Evolutionary conservation across 2,113 vertebrate genomes (phyloP).

Genomic region (Aspiorhynchus laticeps): DNA sequence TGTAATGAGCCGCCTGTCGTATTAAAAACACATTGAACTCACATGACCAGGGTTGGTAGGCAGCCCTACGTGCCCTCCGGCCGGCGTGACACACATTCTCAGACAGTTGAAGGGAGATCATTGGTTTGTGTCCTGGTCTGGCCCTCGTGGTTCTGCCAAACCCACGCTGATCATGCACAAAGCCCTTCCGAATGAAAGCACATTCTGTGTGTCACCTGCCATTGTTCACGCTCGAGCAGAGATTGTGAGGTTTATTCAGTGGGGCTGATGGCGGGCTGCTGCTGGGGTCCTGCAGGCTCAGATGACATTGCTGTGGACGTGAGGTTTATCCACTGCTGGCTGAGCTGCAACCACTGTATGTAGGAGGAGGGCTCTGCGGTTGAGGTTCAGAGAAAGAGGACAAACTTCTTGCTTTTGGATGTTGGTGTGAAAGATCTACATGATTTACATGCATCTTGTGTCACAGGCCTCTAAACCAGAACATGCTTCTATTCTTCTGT

Average conservation of each 20-base stretch:
- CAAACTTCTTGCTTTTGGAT: neutral
- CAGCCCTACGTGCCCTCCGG: neutral
- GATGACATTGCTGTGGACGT: slow-evolving; percentile 9
- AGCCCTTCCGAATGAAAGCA: slow-evolving; percentile 36
- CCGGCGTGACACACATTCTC: neutral
- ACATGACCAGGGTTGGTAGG: neutral
- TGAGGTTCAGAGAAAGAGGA: neutral
- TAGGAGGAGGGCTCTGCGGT: neutral
- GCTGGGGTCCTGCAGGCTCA: slow-evolving; percentile 16
- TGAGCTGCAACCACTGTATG: neutral
- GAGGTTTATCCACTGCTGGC: slow-evolving; percentile 5
- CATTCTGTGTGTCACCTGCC: slow-evolving; percentile 40
- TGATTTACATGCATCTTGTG: neutral
- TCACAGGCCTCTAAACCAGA: slow-evolving; percentile 90
- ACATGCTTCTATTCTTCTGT: slow-evolving; percentile 91
- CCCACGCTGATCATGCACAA: neutral
- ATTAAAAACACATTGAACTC: neutral
- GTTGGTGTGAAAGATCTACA: neutral
- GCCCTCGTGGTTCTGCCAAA: slow-evolving; percentile 10
- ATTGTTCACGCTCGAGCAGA: slow-evolving; percentile 29
- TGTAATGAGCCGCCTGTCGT: neutral
- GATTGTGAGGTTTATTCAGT: slow-evolving; percentile 28
- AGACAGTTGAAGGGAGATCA: slow-evolving; percentile 22
- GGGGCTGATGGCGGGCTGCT: neutral
- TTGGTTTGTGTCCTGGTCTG: slow-evolving; percentile 31